A percentile compares a stretch with the other conserved stretches of the same genome.
Evolutionary conservation across 1,140 invertebrate species (phyloP).

Genomic region (Patella vulgata): DNA sequence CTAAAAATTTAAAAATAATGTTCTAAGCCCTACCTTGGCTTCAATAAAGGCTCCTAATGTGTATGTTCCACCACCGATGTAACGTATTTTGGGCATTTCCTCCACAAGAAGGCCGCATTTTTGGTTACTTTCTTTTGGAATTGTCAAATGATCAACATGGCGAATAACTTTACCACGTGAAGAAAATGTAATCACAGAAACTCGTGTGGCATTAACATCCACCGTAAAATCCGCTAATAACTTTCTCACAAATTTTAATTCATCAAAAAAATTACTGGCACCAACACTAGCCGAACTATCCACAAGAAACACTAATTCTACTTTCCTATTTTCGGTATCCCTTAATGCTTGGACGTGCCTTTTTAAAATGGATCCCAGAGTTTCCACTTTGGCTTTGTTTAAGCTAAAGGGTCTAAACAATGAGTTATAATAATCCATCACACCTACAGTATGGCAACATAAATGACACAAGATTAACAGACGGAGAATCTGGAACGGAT

Average conservation of each 20-base stretch:
- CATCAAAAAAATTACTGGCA: constrained; percentile 74
- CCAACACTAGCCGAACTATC: constrained; percentile 78
- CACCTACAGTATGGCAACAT: background rate
- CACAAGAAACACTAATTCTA: constrained; percentile 78
- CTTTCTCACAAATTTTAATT: constrained; percentile 78
- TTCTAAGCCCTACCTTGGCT: constrained; percentile 74
- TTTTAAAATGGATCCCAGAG: constrained; percentile 71
- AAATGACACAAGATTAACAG: background rate
- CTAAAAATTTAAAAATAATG: no score
- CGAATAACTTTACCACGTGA: constrained; percentile 71
- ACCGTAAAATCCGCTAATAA: constrained; percentile 78
- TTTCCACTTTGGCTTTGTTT: constrained; percentile 70
- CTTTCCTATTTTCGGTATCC: constrained; percentile 60
- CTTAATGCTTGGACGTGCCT: constrained; percentile 67
- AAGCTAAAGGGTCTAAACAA: constrained; percentile 22
- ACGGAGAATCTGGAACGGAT: background rate
- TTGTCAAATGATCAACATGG: constrained; percentile 75
- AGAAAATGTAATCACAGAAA: constrained; percentile 77
- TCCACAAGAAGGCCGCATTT: constrained; percentile 76
- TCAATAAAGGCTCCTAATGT: constrained; percentile 76
- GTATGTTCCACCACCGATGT: constrained; percentile 76
- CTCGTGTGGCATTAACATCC: constrained; percentile 73
- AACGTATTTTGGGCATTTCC: constrained; percentile 73
- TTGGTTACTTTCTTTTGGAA: constrained; percentile 66
- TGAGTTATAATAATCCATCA: constrained; percentile 25